Conservation (phyloP, 2,113 vertebrate genomes). For the Corythaeola cristata region DNA sequence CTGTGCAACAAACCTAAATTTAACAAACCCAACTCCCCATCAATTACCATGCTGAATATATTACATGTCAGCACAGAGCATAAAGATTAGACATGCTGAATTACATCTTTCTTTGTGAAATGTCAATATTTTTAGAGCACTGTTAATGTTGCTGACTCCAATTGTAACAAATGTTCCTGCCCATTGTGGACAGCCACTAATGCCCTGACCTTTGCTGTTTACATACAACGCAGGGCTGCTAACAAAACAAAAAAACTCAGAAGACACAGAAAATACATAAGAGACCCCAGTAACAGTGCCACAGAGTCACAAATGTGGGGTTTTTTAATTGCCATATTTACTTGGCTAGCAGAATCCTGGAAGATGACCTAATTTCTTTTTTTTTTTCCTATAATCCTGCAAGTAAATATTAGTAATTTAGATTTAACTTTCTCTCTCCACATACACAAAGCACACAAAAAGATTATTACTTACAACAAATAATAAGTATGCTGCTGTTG, state of each 20-base stretch:
- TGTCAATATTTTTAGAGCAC: background rate
- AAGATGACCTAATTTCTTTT: conserved; percentile 17
- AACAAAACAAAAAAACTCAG: background rate
- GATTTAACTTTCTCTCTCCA: background rate
- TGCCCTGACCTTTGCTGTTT: background rate
- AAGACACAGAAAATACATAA: background rate
- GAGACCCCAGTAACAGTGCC: background rate
- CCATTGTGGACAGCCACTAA: background rate
- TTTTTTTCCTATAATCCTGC: background rate
- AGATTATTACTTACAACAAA: background rate
- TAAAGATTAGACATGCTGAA: conserved; percentile 9
- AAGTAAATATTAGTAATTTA: conserved; percentile 4
- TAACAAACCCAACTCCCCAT: conserved; percentile 36
- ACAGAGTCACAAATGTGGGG: background rate
- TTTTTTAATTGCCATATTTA: background rate
- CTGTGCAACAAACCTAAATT: conserved; percentile 43
- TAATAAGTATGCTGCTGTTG: background rate
- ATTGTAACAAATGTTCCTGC: background rate
- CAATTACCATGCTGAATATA: conserved; percentile 24
- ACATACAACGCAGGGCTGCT: background rate
- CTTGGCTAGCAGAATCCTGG: background rate
- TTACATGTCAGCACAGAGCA: background rate
- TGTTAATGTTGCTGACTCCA: background rate
- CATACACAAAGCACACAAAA: background rate
- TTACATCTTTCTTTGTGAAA: conserved; percentile 38